Evolutionary conservation across 1,140 invertebrate species (phyloP).

Genomic region (Dufourea novaeangliae): DNA sequence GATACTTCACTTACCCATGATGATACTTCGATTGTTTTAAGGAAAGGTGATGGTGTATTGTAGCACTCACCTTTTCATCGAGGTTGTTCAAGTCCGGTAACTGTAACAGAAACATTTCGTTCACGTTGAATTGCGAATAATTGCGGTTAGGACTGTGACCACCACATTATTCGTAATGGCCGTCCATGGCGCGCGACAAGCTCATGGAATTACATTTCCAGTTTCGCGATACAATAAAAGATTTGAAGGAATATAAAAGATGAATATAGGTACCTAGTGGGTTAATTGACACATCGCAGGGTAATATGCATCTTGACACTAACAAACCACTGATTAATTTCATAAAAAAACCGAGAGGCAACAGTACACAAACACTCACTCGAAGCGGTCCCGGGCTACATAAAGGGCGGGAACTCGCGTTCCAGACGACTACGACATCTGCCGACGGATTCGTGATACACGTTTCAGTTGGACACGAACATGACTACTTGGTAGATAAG

Average conservation of each 20-base stretch:
- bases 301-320: background rate
- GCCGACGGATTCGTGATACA: background rate
- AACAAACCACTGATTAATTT: background rate
- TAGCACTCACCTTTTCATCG: constrained; percentile 76
- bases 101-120: constrained; percentile 72
- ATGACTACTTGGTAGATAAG: background rate
- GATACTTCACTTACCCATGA: constrained; percentile 28
- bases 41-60: background rate
- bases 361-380: background rate
- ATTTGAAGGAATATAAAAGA: background rate
- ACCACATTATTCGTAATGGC: background rate
- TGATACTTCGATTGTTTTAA: background rate
- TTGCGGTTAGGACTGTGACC: background rate
- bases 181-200: background rate
- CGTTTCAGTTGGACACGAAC: no score
- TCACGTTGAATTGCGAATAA: background rate
- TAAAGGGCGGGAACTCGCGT: background rate
- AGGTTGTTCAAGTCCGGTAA: constrained; percentile 76
- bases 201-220: no score
- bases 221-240: no score
- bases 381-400: background rate
- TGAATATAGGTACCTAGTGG: background rate
- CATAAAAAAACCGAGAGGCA: background rate
- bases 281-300: no score
- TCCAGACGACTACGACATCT: background rate